Conservation (phyloP, 2,888 invertebrate species). For the Ectemnius continuus region DNA sequence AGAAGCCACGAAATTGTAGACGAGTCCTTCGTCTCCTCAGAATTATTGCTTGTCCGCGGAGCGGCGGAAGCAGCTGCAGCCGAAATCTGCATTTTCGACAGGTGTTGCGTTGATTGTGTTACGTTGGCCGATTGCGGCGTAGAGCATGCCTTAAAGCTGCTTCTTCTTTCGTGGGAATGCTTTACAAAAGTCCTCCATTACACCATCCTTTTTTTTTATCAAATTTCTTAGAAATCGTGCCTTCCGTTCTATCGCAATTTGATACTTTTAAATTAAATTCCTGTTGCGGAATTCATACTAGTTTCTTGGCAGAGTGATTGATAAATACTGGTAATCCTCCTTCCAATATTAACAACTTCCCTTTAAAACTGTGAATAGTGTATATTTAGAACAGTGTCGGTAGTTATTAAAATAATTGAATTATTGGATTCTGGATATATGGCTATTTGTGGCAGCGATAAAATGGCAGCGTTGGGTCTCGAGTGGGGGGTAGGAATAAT, state of each 20-base stretch:
- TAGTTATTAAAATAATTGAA: too few species aligned
- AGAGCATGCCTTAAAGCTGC: slow-evolving; percentile 35
- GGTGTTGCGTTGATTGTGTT: slow-evolving; percentile 64
- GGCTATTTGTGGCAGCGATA: too few species aligned
- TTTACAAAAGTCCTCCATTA: slow-evolving; percentile 7
- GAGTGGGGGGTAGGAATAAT: slow-evolving; percentile 37
- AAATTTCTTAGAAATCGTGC: background rate
- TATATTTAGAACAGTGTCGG: too few species aligned
- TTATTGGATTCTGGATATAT: too few species aligned
- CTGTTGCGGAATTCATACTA: too few species aligned
- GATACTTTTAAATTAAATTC: too few species aligned
- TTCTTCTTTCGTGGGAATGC: slow-evolving; percentile 41
- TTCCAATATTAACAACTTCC: too few species aligned
- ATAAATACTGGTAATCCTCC: too few species aligned
- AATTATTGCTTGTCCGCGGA: slow-evolving; percentile 57
- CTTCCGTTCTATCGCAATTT: too few species aligned
- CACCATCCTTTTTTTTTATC: slow-evolving; percentile 6
- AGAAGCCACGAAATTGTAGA: slow-evolving; percentile 60
- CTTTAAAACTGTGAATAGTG: too few species aligned
- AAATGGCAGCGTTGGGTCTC: background rate
- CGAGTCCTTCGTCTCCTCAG: slow-evolving; percentile 47
- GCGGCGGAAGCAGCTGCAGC: slow-evolving; percentile 67
- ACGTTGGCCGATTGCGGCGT: slow-evolving; percentile 51
- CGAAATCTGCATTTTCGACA: slow-evolving; percentile 69
- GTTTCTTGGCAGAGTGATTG: too few species aligned